Evolutionary conservation across 2,113 vertebrate species (phyloP).

Genomic region (Zingel zingel): DNA sequence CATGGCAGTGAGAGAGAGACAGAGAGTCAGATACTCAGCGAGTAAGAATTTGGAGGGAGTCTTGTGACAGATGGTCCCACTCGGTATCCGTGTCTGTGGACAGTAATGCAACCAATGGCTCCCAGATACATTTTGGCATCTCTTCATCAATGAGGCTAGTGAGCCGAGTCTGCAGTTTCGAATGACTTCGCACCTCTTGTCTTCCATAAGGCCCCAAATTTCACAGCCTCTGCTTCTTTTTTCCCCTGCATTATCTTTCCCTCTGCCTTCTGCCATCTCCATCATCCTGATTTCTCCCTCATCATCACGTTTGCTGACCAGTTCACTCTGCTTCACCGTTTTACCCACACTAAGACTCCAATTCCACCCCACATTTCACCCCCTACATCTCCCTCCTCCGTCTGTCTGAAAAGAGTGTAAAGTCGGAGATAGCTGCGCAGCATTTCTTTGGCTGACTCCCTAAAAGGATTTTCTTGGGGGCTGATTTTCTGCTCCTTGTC

Average conservation of each 20-base stretch:
- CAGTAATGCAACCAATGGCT: conserved; percentile 71
- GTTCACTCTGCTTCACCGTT: conserved; percentile 41
- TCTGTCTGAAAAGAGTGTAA: conserved; percentile 41
- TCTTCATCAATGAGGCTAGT: conserved; percentile 62
- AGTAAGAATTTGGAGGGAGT: conserved; percentile 49
- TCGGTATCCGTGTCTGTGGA: conserved; percentile 64
- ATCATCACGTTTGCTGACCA: conserved; percentile 39
- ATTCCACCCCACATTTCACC: conserved; percentile 14
- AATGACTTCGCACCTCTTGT: conserved; percentile 53
- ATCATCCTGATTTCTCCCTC: conserved; percentile 24
- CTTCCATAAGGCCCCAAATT: conserved; percentile 38
- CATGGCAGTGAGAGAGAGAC: conserved; percentile 51
- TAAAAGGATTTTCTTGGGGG: conserved; percentile 75
- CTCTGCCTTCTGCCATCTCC: conserved; percentile 28
- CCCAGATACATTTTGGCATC: conserved; percentile 70
- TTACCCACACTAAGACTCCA: conserved; percentile 33
- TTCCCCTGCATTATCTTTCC: conserved; percentile 1
- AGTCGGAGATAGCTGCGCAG: conserved; percentile 47
- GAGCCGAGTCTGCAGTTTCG: conserved; percentile 53
- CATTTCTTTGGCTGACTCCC: conserved; percentile 64
- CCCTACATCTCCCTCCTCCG: conserved; percentile 19
- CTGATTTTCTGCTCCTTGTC: conserved; percentile 72
- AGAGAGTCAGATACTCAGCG: conserved; percentile 29
- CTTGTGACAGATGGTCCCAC: conserved; percentile 74
- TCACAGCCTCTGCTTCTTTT: conserved; percentile 35